Evolutionary conservation across 2,113 vertebrate genomes (phyloP), one percentile per base, ranked within the genome.

Genomic region (Columba janthina): DNA sequence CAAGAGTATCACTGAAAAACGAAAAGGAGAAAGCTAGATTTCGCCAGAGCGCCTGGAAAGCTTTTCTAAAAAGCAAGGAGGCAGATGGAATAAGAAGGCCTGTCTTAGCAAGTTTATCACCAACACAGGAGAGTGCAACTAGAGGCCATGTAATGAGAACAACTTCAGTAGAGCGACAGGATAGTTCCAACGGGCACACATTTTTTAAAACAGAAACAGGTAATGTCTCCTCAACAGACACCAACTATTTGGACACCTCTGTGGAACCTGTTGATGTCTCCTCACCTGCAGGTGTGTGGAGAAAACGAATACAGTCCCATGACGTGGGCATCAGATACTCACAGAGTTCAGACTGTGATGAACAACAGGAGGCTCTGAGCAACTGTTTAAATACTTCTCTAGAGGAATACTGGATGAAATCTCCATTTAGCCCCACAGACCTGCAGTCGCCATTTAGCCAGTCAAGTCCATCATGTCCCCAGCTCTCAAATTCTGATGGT

Each of bases 41-140:
- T 51, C 97, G 96, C 34, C 98, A 97, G 67, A 93, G 96, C 3
- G 14, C 98, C 31, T 98, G 98, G 98, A 98, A 94, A 69, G 83
- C 97, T 31, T 95, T 97, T 94, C 74, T 98, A 76, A 98, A 98
- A 93, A 96, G 61, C 96, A 96, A 97, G 92, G 97, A 98, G 36
- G 50, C 81, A 11, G 98, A 98, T 32, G 80, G 97, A 22, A 91
- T 98, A 4, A 98, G 97, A 90, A 97, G 91, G 34, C 88, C 97
- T 26, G 24, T 88, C 22, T 88, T 97, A 42, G 38, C 22, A 53
- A 95, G 25, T 71, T 62, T 67, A 11, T 93, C 81, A 74, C 58
- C 91, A 6, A 50, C 89, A 14, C 97, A 71, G 32, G 97, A 90
- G 71, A 94, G 48, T 60, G 64, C 76, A 15, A 38, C 44, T 14